Conservation (phyloP, 2,888 invertebrate genomes). For the Alentia gelatinosa region DNA sequence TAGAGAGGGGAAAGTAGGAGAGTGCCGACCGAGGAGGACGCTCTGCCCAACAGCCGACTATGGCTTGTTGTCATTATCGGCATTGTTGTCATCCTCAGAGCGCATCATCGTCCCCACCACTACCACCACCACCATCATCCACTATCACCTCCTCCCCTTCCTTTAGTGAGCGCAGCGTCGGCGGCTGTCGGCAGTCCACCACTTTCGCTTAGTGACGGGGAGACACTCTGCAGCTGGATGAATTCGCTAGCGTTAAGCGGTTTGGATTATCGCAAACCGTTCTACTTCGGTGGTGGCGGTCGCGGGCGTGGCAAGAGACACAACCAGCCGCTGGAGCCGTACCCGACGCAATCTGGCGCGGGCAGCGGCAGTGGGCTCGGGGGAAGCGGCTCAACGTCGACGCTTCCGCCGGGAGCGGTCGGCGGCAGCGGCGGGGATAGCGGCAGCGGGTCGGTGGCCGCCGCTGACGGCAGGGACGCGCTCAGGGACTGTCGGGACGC, state of each 20-base stretch:
- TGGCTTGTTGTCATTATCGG: neutral
- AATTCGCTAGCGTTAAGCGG: constrained; percentile 43
- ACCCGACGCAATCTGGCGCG: neutral
- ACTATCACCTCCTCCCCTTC: neutral
- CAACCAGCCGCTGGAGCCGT: constrained; percentile 34
- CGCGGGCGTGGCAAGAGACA: constrained; percentile 31
- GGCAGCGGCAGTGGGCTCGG: neutral
- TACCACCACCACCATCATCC: neutral
- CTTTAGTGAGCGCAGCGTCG: neutral
- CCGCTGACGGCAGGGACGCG: neutral
- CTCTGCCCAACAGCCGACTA: neutral
- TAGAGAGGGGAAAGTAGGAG: too few relatives aligned
- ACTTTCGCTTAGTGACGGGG: neutral
- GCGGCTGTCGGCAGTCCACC: neutral
- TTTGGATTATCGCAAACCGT: constrained; percentile 32
- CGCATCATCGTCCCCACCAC: neutral
- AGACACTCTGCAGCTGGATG: neutral
- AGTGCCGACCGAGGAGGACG: too few relatives aligned
- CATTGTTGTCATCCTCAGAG: neutral
- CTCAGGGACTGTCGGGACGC: constrained; percentile 18
- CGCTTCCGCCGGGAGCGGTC: neutral
- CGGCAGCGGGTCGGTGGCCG: neutral
- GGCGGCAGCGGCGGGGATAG: neutral
- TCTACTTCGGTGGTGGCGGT: constrained; percentile 26
- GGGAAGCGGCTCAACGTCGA: neutral